A percentile compares a stretch with the other conserved stretches of the same genome.
These are phyloP conservation scores for Tromatobia lineatoria DNA, from an alignment of 2,888 invertebrate genomes.

Conservation along the genomic window DNA sequence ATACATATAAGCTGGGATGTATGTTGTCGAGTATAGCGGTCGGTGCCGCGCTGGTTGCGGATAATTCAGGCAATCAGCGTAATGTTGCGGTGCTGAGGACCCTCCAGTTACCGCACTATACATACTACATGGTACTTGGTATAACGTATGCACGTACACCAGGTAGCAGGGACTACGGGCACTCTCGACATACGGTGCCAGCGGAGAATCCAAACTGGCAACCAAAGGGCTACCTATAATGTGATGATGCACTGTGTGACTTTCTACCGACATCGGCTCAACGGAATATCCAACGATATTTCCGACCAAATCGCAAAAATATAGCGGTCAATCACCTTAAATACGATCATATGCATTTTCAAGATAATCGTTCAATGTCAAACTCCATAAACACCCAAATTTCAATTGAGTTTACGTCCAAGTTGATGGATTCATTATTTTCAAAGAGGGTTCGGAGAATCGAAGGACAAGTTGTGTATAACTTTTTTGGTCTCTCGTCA, in stretches of 20 bases:
- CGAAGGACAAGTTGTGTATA: neutral
- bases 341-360: neutral
- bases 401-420: neutral
- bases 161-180: constrained; percentile 50
- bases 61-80: constrained; percentile 85
- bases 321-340: constrained; percentile 10
- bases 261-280: constrained; percentile 34
- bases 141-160: constrained; percentile 35
- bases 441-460: neutral
- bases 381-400: neutral
- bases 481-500: neutral
- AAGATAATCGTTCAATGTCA: constrained; percentile 32
- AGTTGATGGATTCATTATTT: neutral
- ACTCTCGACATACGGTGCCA: constrained; percentile 40
- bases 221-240: constrained; percentile 17
- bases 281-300: constrained; percentile 39
- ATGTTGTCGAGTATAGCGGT: constrained; percentile 59
- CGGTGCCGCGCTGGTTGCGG: constrained; percentile 79
- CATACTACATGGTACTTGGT: constrained; percentile 70
- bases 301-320: constrained; percentile 12
- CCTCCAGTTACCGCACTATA: constrained; percentile 78
- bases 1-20: constrained; percentile 42
- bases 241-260: too few relatives aligned
- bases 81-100: constrained; percentile 84
- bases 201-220: constrained; percentile 44